These are phyloP conservation scores for Rattus rattus DNA, from an alignment of 2,113 vertebrate genomes.

Conservation along the genomic window DNA sequence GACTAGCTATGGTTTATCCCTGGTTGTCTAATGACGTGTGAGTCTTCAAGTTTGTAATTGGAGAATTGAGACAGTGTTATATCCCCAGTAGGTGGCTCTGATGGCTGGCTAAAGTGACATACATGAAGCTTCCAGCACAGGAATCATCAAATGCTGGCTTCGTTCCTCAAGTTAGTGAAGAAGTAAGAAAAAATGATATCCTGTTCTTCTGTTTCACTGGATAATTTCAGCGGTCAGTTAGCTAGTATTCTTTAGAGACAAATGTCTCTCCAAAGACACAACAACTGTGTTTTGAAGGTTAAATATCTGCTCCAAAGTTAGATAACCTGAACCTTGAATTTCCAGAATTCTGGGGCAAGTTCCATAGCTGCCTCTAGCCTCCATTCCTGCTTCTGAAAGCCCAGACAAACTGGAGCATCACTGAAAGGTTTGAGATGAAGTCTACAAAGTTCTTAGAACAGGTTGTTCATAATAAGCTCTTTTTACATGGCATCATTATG, in stretches of 20 bases:
- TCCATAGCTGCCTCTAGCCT: neutral
- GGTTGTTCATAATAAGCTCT: neutral
- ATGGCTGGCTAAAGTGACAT: neutral
- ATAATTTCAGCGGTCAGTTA: neutral
- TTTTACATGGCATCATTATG: neutral
- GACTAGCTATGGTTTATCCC: neutral
- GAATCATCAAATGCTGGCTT: neutral
- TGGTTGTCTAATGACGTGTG: neutral
- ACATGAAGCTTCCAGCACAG: neutral
- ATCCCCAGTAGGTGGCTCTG: neutral
- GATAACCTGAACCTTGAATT: neutral
- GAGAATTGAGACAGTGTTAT: neutral
- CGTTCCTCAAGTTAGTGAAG: neutral
- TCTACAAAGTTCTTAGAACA: neutral
- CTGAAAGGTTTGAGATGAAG: neutral
- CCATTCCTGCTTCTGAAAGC: constrained; percentile 26
- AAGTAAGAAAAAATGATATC: neutral
- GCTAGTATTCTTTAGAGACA: neutral
- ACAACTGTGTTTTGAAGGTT: neutral
- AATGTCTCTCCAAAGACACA: neutral
- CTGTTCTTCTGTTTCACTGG: neutral
- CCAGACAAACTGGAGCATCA: neutral
- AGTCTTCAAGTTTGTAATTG: neutral
- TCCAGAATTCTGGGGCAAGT: neutral
- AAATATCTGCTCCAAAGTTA: neutral